These are phyloP conservation scores for Danio rerio DNA, from an alignment of 2,113 vertebrate species.

Conservation along the genomic window DNA sequence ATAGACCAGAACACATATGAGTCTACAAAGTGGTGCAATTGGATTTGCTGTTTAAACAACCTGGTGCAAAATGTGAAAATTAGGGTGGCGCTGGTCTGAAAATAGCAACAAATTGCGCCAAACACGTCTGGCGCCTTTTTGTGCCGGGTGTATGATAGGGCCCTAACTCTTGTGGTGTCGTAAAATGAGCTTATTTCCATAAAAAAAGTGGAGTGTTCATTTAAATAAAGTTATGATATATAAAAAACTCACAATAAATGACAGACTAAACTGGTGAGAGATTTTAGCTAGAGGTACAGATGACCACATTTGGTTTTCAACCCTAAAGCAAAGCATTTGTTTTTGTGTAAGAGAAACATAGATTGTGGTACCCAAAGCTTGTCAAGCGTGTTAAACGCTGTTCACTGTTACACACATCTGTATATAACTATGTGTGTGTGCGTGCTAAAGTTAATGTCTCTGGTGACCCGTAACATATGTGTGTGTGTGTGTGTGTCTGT, in stretches of 20 bases:
- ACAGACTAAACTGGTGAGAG: not conserved
- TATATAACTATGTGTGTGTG: slow-evolving; percentile 12
- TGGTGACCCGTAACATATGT: slow-evolving; percentile 10
- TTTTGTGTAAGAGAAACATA: not conserved
- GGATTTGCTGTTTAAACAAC: too few relatives aligned
- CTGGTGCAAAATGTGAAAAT: too few relatives aligned
- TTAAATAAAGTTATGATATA: not conserved
- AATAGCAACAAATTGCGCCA: too few relatives aligned
- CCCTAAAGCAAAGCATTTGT: not conserved
- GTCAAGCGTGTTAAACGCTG: not conserved
- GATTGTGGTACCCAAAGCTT: not conserved
- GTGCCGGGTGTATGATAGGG: too few relatives aligned
- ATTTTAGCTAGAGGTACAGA: not conserved
- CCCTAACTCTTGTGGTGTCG: too few relatives aligned
- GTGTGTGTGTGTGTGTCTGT: slow-evolving; percentile 14
- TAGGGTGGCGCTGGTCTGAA: too few relatives aligned
- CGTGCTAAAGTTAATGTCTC: slow-evolving; percentile 12
- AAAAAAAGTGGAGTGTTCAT: too few relatives aligned
- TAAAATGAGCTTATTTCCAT: too few relatives aligned
- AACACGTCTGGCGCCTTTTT: too few relatives aligned
- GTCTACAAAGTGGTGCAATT: too few relatives aligned
- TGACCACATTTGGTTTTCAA: slow-evolving; percentile 8
- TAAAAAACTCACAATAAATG: not conserved
- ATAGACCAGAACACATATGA: too few relatives aligned
- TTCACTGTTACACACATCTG: slow-evolving; percentile 5